Evolutionary conservation across 2,888 invertebrate genomes (phyloP).

Genomic region (Ariolimax columbianus): DNA sequence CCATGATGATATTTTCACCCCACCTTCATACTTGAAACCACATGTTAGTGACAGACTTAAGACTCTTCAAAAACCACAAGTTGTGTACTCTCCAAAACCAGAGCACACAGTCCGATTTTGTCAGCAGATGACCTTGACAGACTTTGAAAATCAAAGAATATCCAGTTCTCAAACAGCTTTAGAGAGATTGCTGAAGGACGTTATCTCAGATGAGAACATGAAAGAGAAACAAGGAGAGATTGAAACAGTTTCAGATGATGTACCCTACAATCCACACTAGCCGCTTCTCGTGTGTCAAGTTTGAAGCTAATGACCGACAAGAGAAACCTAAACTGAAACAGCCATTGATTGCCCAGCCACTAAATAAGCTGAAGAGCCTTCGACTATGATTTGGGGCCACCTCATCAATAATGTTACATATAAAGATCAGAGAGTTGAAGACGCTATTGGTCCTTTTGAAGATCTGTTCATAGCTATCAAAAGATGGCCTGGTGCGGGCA

Average conservation of each 20-base stretch:
- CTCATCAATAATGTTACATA: background rate
- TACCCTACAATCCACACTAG: constrained; percentile 75
- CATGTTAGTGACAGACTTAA: constrained; percentile 73
- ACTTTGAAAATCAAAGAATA: constrained; percentile 78
- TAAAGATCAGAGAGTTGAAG: no score
- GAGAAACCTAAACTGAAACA: constrained; percentile 69
- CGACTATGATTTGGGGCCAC: constrained; percentile 58
- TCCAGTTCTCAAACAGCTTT: constrained; percentile 77
- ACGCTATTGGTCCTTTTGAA: no score
- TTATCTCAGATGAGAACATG: constrained; percentile 78
- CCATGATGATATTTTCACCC: constrained; percentile 76
- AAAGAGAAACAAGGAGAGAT: constrained; percentile 77
- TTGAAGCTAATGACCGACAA: constrained; percentile 59
- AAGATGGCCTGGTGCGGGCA: no score
- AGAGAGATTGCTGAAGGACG: constrained; percentile 77
- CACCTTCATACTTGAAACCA: constrained; percentile 75
- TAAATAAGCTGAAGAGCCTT: constrained; percentile 67
- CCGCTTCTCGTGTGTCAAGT: constrained; percentile 70
- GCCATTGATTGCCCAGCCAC: constrained; percentile 67
- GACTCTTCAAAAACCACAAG: constrained; percentile 65
- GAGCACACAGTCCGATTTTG: constrained; percentile 76
- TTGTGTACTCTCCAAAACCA: constrained; percentile 70
- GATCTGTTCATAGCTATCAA: no score
- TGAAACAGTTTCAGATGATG: constrained; percentile 77
- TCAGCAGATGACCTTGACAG: constrained; percentile 76